phyloP scores from a whole-genome alignment of 2,113 vertebrate genomes.

The Ceyx melanurus region DNA sequence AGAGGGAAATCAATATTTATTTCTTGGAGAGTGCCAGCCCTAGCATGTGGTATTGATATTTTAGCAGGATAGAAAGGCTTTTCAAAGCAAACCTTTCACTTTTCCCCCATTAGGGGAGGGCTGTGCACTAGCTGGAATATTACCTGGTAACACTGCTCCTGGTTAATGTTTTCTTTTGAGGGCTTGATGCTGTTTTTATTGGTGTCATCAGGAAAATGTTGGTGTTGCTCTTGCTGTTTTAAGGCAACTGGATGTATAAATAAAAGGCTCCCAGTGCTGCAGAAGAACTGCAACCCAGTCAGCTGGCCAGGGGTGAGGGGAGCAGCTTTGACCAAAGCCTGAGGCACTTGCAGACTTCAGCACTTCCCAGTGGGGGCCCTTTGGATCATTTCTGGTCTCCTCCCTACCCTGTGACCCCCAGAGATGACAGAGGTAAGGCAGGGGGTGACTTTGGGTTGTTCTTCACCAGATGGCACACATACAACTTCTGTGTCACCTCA shows the following conservation, averaged over 20 bases:
- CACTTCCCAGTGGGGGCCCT: background rate
- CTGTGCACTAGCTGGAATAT: background rate
- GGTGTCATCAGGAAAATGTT: background rate
- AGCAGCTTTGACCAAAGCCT: background rate
- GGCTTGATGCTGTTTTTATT: background rate
- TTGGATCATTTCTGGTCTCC: conserved; percentile 14
- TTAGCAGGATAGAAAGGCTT: conserved; percentile 54
- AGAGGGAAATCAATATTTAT: conserved; percentile 71
- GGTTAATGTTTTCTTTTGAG: background rate
- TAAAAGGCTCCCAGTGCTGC: background rate
- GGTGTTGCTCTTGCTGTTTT: background rate
- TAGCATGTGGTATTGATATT: conserved; percentile 66
- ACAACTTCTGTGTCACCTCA: background rate
- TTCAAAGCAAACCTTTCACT: conserved; percentile 48
- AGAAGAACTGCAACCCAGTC: background rate
- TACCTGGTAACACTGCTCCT: background rate
- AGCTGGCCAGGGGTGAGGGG: background rate
- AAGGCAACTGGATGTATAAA: background rate
- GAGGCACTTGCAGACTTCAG: background rate
- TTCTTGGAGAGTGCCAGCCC: conserved; percentile 49
- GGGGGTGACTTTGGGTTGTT: conserved; percentile 36
- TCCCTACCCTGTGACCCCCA: background rate
- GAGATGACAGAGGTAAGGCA: background rate
- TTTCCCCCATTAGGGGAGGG: conserved; percentile 20
- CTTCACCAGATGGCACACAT: conserved; percentile 24